Conservation (phyloP, 2,113 vertebrate species). For the Carettochelys insculpta region DNA sequence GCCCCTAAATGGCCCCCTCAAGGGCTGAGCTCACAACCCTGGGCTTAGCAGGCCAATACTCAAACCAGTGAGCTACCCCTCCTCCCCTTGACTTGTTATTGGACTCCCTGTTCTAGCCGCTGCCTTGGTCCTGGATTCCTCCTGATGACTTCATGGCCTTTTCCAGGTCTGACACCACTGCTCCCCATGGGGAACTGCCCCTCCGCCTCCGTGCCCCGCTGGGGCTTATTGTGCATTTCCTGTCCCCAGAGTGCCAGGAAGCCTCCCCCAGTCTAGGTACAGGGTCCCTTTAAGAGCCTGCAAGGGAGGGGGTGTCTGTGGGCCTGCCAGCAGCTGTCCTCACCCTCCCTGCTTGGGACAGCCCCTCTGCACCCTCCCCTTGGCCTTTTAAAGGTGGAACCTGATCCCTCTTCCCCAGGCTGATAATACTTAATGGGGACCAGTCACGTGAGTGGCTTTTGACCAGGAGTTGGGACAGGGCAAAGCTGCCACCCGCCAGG, state of each 20-base stretch:
- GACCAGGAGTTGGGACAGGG: conserved; percentile 72
- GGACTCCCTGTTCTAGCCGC: too few relatives aligned
- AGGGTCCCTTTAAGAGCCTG: background rate
- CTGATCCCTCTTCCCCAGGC: conserved; percentile 68
- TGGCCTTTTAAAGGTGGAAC: conserved; percentile 79
- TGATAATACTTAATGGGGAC: conserved; percentile 82
- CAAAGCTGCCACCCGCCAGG: conserved; percentile 79
- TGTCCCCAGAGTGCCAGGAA: background rate
- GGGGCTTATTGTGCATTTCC: background rate
- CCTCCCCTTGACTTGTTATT: too few relatives aligned
- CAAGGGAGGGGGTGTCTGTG: background rate
- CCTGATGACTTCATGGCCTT: background rate
- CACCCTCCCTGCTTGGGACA: background rate
- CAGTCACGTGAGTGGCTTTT: conserved; percentile 82
- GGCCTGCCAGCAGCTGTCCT: background rate
- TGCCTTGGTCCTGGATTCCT: background rate
- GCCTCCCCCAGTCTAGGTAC: background rate
- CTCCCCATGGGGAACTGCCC: background rate
- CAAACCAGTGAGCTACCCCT: too few relatives aligned
- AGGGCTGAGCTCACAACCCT: too few relatives aligned
- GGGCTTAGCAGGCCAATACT: too few relatives aligned
- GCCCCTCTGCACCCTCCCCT: background rate
- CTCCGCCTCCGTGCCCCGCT: background rate
- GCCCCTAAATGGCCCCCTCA: too few relatives aligned
- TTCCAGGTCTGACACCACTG: background rate